Conservation (phyloP, 2,113 vertebrate genomes). For the Ptilonorhynchus violaceus region DNA sequence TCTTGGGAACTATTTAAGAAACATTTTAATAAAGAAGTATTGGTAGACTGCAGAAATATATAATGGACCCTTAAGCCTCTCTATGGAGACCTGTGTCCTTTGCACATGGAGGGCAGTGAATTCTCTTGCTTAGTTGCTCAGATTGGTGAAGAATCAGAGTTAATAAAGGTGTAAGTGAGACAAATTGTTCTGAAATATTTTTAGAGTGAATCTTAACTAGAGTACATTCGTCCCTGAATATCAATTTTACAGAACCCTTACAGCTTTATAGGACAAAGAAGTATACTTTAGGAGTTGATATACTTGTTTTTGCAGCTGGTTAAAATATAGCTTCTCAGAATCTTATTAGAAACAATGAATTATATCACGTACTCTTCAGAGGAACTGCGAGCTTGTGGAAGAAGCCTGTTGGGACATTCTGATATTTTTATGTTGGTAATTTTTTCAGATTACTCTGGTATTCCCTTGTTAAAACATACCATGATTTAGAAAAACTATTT, state of each 20-base stretch:
- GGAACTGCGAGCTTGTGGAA: not conserved
- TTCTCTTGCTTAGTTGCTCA: conserved; percentile 1
- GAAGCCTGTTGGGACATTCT: not conserved
- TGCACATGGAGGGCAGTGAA: not conserved
- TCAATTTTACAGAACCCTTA: conserved; percentile 13
- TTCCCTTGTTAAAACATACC: not conserved
- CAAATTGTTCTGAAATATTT: conserved; percentile 62
- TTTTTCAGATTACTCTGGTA: not conserved
- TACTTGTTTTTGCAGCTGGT: conserved; percentile 57
- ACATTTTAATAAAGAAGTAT: not conserved
- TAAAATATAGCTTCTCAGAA: conserved; percentile 51
- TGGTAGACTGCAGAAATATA: not conserved
- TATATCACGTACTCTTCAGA: not conserved
- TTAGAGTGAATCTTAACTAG: conserved; percentile 37
- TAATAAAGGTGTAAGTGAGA: conserved; percentile 37
- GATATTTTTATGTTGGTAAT: not conserved
- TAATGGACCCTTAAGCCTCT: not conserved
- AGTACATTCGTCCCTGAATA: conserved; percentile 34
- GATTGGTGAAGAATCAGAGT: conserved; percentile 10
- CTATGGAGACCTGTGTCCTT: not conserved
- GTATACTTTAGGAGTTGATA: conserved; percentile 24
- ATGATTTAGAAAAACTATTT: not conserved
- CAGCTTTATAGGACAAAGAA: conserved; percentile 13
- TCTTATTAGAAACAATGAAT: conserved; percentile 44
- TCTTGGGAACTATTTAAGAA: not conserved